These are phyloP conservation scores for Sebastes umbrosus DNA, from an alignment of 2,797 vertebrate species.

Conservation along the genomic window DNA sequence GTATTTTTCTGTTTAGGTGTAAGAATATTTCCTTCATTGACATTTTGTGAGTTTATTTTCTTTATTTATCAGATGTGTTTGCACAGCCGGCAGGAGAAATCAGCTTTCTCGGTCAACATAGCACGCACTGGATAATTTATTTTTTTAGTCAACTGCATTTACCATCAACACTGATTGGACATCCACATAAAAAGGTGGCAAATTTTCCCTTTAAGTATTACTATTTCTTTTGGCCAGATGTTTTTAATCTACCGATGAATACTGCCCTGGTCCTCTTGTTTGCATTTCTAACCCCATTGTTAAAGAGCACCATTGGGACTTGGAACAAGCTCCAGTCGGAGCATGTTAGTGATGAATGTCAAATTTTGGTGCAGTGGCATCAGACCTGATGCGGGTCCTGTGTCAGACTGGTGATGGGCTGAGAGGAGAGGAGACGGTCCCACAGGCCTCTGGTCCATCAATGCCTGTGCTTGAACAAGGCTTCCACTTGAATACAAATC, in stretches of 20 bases:
- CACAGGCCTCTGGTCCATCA: conserved; percentile 54
- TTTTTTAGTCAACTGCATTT: too few relatives aligned
- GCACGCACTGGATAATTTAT: too few relatives aligned
- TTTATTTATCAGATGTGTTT: too few relatives aligned
- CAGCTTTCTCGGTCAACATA: too few relatives aligned
- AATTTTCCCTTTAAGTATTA: not conserved
- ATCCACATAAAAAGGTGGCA: too few relatives aligned
- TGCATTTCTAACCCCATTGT: not conserved
- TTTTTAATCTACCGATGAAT: not conserved
- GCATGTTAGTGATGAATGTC: not conserved
- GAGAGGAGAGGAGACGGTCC: conserved; percentile 13
- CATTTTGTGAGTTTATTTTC: too few relatives aligned
- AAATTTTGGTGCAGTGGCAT: not conserved
- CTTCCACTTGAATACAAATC: conserved; percentile 84
- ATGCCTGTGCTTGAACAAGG: conserved; percentile 86
- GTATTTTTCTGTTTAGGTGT: too few relatives aligned
- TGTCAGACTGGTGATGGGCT: not conserved
- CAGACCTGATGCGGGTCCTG: not conserved
- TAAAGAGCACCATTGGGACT: not conserved
- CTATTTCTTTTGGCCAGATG: not conserved
- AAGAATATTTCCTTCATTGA: too few relatives aligned
- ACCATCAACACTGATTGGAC: too few relatives aligned
- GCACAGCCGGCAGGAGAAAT: too few relatives aligned
- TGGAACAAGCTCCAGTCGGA: not conserved
- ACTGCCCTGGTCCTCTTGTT: not conserved